These are phyloP conservation scores for Dryadula phaetusa DNA, from an alignment of 2,888 invertebrate species.

Conservation along the genomic window DNA sequence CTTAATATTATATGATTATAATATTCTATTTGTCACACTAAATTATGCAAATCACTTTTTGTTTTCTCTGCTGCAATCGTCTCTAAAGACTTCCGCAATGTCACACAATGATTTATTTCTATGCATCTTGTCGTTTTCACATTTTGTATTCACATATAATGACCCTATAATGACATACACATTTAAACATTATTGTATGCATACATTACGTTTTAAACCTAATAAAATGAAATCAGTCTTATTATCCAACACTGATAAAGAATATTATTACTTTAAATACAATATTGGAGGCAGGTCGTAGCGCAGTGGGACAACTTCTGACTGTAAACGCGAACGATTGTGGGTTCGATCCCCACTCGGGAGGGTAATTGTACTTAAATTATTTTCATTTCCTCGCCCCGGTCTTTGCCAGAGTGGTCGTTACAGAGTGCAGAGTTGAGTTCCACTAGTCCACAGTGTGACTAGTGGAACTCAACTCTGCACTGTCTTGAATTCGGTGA, in stretches of 20 bases:
- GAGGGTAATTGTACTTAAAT: too few relatives aligned
- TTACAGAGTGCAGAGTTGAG: too few relatives aligned
- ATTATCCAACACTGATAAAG: background rate
- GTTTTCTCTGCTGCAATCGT: constrained; percentile 31
- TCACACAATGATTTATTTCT: constrained; percentile 34
- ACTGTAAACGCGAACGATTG: too few relatives aligned
- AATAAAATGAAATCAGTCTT: background rate
- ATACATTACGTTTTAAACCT: background rate
- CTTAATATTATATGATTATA: background rate
- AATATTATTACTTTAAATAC: background rate
- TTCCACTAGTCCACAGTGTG: too few relatives aligned
- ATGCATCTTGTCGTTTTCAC: constrained; percentile 25
- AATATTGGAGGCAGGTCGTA: too few relatives aligned
- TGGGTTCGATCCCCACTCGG: too few relatives aligned
- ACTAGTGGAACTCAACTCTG: too few relatives aligned
- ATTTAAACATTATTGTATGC: background rate
- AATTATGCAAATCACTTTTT: constrained; percentile 25
- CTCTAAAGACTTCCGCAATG: constrained; percentile 32
- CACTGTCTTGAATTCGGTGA: too few relatives aligned
- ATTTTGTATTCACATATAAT: constrained; percentile 14
- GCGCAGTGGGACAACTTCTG: too few relatives aligned
- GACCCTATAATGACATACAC: background rate
- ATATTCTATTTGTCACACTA: constrained; percentile 1
- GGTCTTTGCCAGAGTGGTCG: too few relatives aligned
- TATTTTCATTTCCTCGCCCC: too few relatives aligned